Base-by-base conservation (phyloP, 2,797 vertebrate species). In the Strix occidentalis region DNA sequence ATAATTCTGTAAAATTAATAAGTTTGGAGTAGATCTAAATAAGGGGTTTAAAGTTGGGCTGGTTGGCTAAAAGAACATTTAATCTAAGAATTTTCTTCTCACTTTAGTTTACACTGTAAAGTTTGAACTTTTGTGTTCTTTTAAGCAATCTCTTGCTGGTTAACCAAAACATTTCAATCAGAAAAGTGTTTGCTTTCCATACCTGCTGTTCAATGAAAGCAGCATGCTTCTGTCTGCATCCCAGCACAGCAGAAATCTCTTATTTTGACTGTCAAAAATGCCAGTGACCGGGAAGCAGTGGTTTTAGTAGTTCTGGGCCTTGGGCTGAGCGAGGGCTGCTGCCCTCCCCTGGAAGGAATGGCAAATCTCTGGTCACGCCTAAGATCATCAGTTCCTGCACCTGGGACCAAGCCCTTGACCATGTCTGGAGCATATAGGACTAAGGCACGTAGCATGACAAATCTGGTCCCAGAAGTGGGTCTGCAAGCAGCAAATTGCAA, bases 311-410 rank as follows among this genome's bases (percentile, higher is more conserved):
- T 56, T 90, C 50, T 69, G 54, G 48, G 25, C 48, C 37, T 75
- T 69, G 28, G 66, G 31, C 39, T 80, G 50, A 61, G 18, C 0
- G 1, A 64, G 31, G 39, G 50, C 57, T 89, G 45, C 91, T 95
- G 91, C 93, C 69, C 89, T 95, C 87, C 87, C 25, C 76, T 78
- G 91, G 87, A 88, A 92, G 57, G 84, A 95, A 91, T 93, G 50
- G 21, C 45, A 77, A 33, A 19, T 39, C 46, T 53, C 68, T 84
- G 35, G 35, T 61, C 53, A 56, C 4, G 0, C 45, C 31, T 53
- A 29, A n/a, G 15, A 90, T 39, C 58, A 80, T 70, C 58, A 24
- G 3, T 77, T 87, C 45, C 31, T 58, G 31, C 76, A 24, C 26
- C 48, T 53, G 29, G 9, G 13, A 50, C 41, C 35, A 54, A 85